Evolutionary conservation across 2,888 invertebrate genomes (phyloP).

Genomic region (Drosophila mercatorum): DNA sequence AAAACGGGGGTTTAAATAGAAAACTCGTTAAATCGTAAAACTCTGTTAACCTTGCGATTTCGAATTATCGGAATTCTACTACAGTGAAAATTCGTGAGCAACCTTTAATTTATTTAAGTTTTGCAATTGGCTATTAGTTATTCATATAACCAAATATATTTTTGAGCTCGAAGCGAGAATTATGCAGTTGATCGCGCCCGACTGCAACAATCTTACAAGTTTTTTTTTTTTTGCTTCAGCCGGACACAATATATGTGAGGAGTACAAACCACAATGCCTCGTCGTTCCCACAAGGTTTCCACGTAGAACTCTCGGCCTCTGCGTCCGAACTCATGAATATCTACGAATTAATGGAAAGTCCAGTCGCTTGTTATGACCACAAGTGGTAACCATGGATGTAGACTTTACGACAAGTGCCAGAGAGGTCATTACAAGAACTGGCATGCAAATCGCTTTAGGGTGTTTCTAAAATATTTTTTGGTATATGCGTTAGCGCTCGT

Average conservation of each 20-base stretch:
- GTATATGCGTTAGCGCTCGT: constrained; percentile 12
- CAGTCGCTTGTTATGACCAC: constrained; percentile 75
- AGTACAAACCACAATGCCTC: constrained; percentile 34
- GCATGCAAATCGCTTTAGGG: constrained; percentile 57
- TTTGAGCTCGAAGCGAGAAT: background rate
- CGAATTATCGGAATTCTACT: too few species aligned
- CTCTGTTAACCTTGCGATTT: too few species aligned
- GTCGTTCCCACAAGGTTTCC: constrained; percentile 44
- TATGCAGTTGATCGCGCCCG: background rate
- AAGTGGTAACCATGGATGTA: constrained; percentile 67
- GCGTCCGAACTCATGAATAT: constrained; percentile 57
- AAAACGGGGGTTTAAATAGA: too few species aligned
- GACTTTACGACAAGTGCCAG: constrained; percentile 43
- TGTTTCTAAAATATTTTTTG: constrained; percentile 38
- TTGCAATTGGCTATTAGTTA: too few species aligned
- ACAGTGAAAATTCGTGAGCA: too few species aligned
- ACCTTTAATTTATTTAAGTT: too few species aligned
- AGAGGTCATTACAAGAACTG: constrained; percentile 58
- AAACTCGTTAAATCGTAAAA: too few species aligned
- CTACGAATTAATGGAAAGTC: constrained; percentile 76
- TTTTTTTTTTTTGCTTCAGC: constrained; percentile 5
- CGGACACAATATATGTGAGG: constrained; percentile 25
- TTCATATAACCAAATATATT: background rate
- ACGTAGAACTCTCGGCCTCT: constrained; percentile 35
- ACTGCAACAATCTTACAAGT: too few species aligned